phyloP scores from a whole-genome alignment of 1,140 invertebrate species.

The Elysia chlorotica region DNA sequence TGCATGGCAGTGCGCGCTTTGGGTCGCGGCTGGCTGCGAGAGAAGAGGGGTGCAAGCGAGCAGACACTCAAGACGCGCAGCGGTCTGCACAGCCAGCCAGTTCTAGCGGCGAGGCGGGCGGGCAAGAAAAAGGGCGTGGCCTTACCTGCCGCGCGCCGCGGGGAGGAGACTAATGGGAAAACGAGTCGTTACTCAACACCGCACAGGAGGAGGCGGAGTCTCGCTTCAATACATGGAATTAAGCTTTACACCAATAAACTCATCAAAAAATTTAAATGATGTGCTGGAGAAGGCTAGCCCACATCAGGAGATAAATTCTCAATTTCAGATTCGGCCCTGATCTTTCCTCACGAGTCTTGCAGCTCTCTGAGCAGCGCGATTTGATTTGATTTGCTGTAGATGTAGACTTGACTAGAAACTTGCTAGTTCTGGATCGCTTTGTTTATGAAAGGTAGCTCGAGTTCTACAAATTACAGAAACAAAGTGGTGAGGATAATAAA shows the following conservation, averaged over 20 bases:
- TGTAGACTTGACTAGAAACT: too few species aligned
- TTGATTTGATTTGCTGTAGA: too few species aligned
- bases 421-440: too few species aligned
- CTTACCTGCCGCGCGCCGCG: neutral
- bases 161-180: neutral
- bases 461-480: too few species aligned
- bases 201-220: constrained; percentile 5
- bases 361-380: too few species aligned
- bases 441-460: too few species aligned
- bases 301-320: too few species aligned
- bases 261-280: constrained; percentile 9
- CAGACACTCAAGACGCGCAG: neutral
- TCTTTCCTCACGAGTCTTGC: too few species aligned
- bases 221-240: neutral
- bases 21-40: neutral
- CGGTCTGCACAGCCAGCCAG: neutral
- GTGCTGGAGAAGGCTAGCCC: too few species aligned
- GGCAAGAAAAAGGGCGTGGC: neutral
- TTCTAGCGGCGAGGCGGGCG: neutral
- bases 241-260: constrained; percentile 10
- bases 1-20: neutral
- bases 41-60: neutral
- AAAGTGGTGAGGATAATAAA: too few species aligned
- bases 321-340: too few species aligned
- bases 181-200: neutral